Conservation (phyloP, 1,140 invertebrate genomes). For the Aphelenchoides fujianensis region DNA sequence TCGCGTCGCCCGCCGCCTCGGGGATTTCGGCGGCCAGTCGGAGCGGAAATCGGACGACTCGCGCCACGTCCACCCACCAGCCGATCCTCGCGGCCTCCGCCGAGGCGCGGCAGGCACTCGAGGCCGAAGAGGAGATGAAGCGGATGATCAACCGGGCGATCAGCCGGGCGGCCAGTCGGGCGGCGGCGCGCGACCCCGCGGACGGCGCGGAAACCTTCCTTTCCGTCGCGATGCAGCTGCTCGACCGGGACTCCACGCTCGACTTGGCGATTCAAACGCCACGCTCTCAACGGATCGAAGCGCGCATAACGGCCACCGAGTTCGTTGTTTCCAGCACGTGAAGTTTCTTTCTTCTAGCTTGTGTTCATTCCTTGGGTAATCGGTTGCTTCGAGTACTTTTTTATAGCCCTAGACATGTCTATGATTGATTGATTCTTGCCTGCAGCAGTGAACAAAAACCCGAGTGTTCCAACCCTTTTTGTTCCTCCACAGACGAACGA, state of each 20-base stretch:
- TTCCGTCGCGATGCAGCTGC: not conserved
- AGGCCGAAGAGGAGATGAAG: not conserved
- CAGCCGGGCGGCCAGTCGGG: not conserved
- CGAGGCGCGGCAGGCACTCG: not conserved
- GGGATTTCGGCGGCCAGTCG: not conserved
- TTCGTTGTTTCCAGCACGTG: too few species aligned
- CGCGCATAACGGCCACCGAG: not conserved
- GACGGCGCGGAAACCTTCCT: not conserved
- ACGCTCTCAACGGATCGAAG: too few species aligned
- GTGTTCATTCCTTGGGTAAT: too few species aligned
- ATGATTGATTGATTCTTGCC: too few species aligned
- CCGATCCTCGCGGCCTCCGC: not conserved
- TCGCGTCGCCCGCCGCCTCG: not conserved
- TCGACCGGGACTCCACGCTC: not conserved
- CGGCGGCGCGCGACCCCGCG: not conserved
- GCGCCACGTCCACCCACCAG: not conserved
- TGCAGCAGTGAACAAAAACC: too few species aligned
- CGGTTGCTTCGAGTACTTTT: too few species aligned
- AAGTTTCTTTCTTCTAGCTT: too few species aligned
- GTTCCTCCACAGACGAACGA: too few species aligned
- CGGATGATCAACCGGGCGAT: not conserved
- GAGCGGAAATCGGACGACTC: not conserved
- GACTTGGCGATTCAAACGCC: not conserved
- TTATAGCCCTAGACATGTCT: too few species aligned
- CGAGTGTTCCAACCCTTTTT: too few species aligned